phyloP scores from a whole-genome alignment of 2,888 invertebrate genomes.

The Polymixis lichenea region DNA sequence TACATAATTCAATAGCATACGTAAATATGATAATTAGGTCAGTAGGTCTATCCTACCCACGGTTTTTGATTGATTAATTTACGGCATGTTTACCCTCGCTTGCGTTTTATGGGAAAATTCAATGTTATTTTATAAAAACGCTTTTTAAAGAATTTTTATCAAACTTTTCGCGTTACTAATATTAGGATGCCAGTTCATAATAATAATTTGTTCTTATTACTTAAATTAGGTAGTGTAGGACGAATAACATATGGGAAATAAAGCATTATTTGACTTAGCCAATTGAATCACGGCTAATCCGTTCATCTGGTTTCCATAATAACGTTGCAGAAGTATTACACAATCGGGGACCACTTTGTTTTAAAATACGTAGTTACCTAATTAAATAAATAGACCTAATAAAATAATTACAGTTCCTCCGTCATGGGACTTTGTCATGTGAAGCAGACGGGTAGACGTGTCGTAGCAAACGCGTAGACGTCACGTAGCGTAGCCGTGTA shows the following conservation, averaged over 20 bases:
- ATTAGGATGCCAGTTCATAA: background rate
- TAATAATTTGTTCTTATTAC: background rate
- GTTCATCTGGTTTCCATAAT: constrained; percentile 42
- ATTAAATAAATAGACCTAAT: background rate
- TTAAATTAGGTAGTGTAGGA: background rate
- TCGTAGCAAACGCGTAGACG: background rate
- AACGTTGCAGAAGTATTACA: constrained; percentile 25
- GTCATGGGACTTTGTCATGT: background rate
- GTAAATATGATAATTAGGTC: constrained; percentile 59
- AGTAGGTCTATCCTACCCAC: constrained; percentile 58
- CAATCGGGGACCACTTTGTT: constrained; percentile 1
- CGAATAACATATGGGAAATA: constrained; percentile 36
- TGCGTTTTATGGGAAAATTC: constrained; percentile 16
- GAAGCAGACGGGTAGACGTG: background rate
- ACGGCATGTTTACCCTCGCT: constrained; percentile 28
- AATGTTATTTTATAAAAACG: constrained; percentile 26
- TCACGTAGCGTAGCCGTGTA: background rate
- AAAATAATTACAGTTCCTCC: background rate
- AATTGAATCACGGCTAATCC: constrained; percentile 57
- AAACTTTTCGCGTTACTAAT: background rate
- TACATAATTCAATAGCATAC: constrained; percentile 30
- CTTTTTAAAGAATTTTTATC: background rate
- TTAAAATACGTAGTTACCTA: background rate
- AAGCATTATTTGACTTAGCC: constrained; percentile 51
- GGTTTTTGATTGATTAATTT: constrained; percentile 59